Base-by-base conservation (phyloP, 2,888 invertebrate species). In the Linnaemya vulpina region DNA sequence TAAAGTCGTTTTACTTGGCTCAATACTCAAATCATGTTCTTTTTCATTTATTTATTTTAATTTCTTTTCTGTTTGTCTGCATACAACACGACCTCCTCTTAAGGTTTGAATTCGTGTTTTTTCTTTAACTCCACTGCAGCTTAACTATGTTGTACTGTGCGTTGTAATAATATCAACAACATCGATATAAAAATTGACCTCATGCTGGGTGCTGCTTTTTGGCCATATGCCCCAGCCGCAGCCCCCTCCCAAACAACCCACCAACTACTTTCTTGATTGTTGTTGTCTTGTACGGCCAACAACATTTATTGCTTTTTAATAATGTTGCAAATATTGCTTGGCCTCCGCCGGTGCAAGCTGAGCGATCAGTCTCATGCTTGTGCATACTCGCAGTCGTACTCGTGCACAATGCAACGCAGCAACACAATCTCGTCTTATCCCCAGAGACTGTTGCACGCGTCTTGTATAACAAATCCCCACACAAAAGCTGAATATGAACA, bases 251-350 rank as follows among this genome's bases (percentile, higher is more conserved):
- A 15, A 8, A n/a, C 17, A 49, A 25, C 17, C 49, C 65, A 49
- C 4, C 60, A 77, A 49, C 53, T 73, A 73, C n/a, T 35, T 40
- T 62, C 60, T 79, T 83, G 78, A 83, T 86, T 82, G 71, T 83
- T 65, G 78, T 76, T n/a, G n/a, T 75, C 79, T 76, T 76, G 84
- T 83, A 55, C 62, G 75, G 53, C 87, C 88, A 89, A 88, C 43
- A 65, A 43, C 90, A 89, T 90, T 90, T 90, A 90, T 90, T 89
- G 90, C 88, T 89, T 90, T 90, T 90, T 90, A 90, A 90, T 90
- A 90, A 90, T 90, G 87, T 84, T 87, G 86, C 83, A 87, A 80
- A 86, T 78, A 76, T 78, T 74, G 55, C 55, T 35, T 51, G 70
- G 55, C 81, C 67, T 43, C 70, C n/a, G n/a, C 40, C 46, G 35